Conservation (phyloP, 2,113 vertebrate genomes). For the Carettochelys insculpta region DNA sequence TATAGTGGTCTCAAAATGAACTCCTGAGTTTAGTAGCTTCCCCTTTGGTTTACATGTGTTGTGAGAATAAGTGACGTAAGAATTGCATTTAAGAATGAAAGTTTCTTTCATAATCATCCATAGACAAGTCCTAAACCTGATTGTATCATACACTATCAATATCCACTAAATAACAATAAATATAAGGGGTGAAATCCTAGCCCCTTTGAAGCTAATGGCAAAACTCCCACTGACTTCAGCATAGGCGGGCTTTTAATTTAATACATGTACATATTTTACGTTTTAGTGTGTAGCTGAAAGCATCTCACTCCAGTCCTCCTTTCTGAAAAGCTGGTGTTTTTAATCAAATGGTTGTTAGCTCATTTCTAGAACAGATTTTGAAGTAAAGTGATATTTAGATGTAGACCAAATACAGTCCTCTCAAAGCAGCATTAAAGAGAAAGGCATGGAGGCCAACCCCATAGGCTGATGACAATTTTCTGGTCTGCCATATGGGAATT, state of each 20-base stretch:
- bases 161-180: neutral
- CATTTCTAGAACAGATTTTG: neutral
- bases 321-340: neutral
- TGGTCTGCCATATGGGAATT: neutral
- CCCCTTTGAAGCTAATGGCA: neutral
- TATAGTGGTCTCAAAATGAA: neutral
- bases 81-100: neutral
- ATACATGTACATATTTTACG: neutral
- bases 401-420: neutral
- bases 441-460: neutral
- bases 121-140: neutral
- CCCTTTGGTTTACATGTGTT: neutral
- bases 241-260: neutral
- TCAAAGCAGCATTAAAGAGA: conserved; percentile 5
- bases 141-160: neutral
- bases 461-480: neutral
- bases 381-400: neutral
- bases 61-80: neutral
- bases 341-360: neutral
- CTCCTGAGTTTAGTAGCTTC: neutral
- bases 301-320: neutral
- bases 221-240: neutral
- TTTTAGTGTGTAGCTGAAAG: neutral
- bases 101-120: neutral
- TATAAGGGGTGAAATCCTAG: neutral